Conservation (phyloP, 2,888 invertebrate genomes). For the Agrotis clavis region DNA sequence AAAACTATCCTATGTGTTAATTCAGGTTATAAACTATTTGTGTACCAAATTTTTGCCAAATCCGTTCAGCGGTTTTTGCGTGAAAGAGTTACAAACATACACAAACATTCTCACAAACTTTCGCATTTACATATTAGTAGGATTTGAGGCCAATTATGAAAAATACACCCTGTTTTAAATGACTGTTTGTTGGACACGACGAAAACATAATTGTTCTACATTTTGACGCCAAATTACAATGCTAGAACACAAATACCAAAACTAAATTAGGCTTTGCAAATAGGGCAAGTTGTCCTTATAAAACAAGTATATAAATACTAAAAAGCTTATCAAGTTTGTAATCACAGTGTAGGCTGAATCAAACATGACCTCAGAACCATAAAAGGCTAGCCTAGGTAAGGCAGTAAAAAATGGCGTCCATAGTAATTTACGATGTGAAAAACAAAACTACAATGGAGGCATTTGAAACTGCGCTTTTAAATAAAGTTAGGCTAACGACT, state of each 20-base stretch:
- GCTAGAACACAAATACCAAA: not conserved
- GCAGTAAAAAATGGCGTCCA: slow-evolving; percentile 39
- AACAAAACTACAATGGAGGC: slow-evolving; percentile 47
- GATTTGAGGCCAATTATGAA: slow-evolving; percentile 28
- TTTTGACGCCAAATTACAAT: not conserved
- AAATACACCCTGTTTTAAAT: slow-evolving; percentile 3
- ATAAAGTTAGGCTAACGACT: slow-evolving; percentile 31
- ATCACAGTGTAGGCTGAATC: slow-evolving; percentile 54
- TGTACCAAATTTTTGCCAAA: too few species aligned
- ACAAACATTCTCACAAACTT: too few species aligned
- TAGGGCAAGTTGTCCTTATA: slow-evolving; percentile 17
- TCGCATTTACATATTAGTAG: too few species aligned
- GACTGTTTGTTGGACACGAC: not conserved
- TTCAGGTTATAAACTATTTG: too few species aligned
- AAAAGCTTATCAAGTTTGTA: slow-evolving; percentile 55
- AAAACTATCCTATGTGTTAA: too few species aligned
- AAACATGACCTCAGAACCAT: slow-evolving; percentile 64
- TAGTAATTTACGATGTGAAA: slow-evolving; percentile 52
- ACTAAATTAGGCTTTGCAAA: slow-evolving; percentile 7
- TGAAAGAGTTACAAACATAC: too few species aligned
- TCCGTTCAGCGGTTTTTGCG: too few species aligned
- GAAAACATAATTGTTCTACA: not conserved
- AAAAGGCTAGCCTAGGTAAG: slow-evolving; percentile 59
- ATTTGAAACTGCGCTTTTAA: slow-evolving; percentile 25
- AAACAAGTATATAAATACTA: slow-evolving; percentile 36